Conservation (phyloP, 2,113 vertebrate genomes). For the Platycercus adscitus region DNA sequence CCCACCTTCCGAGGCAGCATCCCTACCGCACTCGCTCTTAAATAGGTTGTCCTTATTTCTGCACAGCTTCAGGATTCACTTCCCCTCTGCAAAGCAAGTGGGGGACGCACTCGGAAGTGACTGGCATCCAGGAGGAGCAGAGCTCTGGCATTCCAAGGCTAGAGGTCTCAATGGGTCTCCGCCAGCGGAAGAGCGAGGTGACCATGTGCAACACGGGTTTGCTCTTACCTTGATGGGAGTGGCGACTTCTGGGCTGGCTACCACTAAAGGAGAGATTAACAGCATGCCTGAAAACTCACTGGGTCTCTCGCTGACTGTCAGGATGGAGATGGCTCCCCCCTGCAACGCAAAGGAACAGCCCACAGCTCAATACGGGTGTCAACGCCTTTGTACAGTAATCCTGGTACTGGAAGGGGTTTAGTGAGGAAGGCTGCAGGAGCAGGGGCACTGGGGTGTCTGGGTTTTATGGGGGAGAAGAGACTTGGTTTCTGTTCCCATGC, state of each 20-base stretch:
- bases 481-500: neutral
- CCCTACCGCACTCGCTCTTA: neutral
- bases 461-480: neutral
- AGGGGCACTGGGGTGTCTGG: neutral
- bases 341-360: constrained; percentile 66
- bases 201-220: accelerated
- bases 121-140: neutral
- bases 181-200: neutral
- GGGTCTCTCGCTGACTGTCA: constrained; percentile 86
- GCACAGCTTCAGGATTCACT: neutral
- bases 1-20: neutral
- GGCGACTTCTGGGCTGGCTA: constrained; percentile 90
- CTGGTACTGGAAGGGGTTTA: neutral
- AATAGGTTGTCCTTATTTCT: neutral
- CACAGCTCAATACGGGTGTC: constrained; percentile 3
- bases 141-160: neutral
- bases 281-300: constrained; percentile 87
- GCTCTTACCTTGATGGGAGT: constrained; percentile 91
- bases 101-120: neutral
- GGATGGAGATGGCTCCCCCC: constrained; percentile 94
- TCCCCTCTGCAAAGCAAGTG: neutral
- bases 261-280: constrained; percentile 90
- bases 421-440: neutral
- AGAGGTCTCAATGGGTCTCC: neutral
- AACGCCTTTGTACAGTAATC: neutral